Evolutionary conservation across 1,140 invertebrate genomes (phyloP).

Genomic region (Drosophila sp.): DNA sequence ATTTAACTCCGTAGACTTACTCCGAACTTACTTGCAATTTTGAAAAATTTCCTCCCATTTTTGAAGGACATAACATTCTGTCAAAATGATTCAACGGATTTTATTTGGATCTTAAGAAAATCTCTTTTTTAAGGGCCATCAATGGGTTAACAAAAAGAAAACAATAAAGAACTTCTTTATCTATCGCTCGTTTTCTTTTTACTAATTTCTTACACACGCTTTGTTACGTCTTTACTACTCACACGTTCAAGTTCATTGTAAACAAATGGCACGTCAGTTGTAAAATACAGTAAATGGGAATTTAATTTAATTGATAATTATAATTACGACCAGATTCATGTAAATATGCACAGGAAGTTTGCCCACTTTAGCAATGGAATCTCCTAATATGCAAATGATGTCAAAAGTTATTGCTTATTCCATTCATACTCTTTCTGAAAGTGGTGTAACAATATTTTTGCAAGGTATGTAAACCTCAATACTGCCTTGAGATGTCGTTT

Average conservation of each 20-base stretch:
- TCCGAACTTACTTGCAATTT: no score
- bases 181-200: background rate
- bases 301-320: slow-evolving; percentile 35
- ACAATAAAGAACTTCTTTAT: background rate
- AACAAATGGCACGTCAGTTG: slow-evolving; percentile 40
- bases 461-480: no score
- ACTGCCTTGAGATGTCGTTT: no score
- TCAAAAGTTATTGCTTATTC: background rate
- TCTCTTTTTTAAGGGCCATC: background rate
- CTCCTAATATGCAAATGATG: background rate
- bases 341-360: background rate
- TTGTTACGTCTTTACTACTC: slow-evolving; percentile 8
- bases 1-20: no score
- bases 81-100: no score
- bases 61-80: no score
- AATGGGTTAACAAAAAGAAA: background rate
- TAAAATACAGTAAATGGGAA: slow-evolving; percentile 13
- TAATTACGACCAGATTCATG: slow-evolving; percentile 37
- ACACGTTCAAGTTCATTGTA: slow-evolving; percentile 40
- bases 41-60: no score
- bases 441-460: no score
- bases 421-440: background rate
- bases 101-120: no score
- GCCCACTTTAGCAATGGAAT: background rate
- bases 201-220: background rate